These are phyloP conservation scores for Cirrhinus molitorella DNA, from an alignment of 2,797 vertebrate species.

Conservation along the genomic window DNA sequence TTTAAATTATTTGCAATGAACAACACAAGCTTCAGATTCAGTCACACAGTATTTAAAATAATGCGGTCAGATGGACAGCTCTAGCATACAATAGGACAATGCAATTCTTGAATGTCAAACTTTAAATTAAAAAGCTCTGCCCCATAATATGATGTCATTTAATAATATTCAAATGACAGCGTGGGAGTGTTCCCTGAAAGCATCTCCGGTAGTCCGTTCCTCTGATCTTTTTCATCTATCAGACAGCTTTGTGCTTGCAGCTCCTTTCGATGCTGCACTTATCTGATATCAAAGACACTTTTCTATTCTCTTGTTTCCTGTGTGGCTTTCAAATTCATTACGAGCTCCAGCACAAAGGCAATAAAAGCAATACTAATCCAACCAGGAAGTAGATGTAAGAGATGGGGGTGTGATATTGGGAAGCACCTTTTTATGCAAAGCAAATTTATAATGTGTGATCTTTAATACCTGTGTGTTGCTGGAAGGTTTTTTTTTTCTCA, in stretches of 20 bases:
- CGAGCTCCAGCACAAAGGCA: constrained; percentile 21
- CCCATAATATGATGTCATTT: background rate
- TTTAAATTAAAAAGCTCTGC: constrained; percentile 8
- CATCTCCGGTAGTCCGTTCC: constrained; percentile 41
- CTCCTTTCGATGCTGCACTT: constrained; percentile 32
- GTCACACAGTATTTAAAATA: background rate
- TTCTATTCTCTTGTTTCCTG: constrained; percentile 29
- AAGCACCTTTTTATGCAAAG: constrained; percentile 35
- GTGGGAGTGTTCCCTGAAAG: constrained; percentile 65
- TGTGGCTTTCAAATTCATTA: constrained; percentile 58
- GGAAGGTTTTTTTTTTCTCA: background rate
- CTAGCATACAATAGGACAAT: background rate
- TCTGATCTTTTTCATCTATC: constrained; percentile 56
- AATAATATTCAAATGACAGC: constrained; percentile 72
- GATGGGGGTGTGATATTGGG: background rate
- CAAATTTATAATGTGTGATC: background rate
- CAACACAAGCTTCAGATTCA: background rate
- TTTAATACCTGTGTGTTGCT: background rate
- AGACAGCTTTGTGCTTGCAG: constrained; percentile 44
- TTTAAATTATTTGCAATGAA: background rate
- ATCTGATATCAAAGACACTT: constrained; percentile 54
- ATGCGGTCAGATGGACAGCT: background rate
- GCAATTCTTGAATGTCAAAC: background rate
- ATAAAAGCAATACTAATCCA: constrained; percentile 48
- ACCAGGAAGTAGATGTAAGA: constrained; percentile 41